phyloP scores from a whole-genome alignment of 2,888 invertebrate species.

The Drosophila pegasa region DNA sequence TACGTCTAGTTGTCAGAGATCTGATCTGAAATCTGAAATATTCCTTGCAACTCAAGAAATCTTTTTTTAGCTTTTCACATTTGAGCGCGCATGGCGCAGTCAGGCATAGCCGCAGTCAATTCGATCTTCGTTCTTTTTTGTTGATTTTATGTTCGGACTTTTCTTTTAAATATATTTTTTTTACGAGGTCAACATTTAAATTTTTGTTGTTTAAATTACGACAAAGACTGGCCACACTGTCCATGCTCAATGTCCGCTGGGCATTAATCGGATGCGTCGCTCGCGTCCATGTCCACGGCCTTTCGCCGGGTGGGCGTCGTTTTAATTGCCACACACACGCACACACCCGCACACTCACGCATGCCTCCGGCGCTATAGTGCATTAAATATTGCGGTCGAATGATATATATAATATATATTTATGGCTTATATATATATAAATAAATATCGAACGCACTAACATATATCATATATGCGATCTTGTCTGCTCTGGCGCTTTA shows the following conservation, averaged over 20 bases:
- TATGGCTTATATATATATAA: constrained; percentile 44
- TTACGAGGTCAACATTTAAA: constrained; percentile 72
- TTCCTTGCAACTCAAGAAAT: neutral
- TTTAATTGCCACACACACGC: constrained; percentile 58
- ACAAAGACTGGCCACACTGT: constrained; percentile 52
- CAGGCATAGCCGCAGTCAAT: neutral
- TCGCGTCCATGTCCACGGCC: constrained; percentile 27
- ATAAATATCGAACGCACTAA: constrained; percentile 29
- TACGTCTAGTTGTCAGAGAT: no score
- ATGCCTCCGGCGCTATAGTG: constrained; percentile 20
- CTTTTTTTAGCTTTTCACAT: neutral
- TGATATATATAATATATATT: constrained; percentile 54
- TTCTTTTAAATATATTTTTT: constrained; percentile 25
- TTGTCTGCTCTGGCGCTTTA: constrained; percentile 22
- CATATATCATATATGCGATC: constrained; percentile 46
- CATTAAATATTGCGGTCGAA: constrained; percentile 64
- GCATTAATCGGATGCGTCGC: constrained; percentile 25
- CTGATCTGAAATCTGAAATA: no score
- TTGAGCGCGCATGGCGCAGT: neutral
- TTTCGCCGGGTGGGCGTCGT: constrained; percentile 52
- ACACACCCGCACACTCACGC: constrained; percentile 19
- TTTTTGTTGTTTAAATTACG: constrained; percentile 44
- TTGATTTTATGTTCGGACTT: constrained; percentile 17
- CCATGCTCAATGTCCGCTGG: constrained; percentile 19
- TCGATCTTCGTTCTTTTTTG: neutral